phyloP scores from a whole-genome alignment of 2,888 invertebrate species.

The Coelopa pilipes region DNA sequence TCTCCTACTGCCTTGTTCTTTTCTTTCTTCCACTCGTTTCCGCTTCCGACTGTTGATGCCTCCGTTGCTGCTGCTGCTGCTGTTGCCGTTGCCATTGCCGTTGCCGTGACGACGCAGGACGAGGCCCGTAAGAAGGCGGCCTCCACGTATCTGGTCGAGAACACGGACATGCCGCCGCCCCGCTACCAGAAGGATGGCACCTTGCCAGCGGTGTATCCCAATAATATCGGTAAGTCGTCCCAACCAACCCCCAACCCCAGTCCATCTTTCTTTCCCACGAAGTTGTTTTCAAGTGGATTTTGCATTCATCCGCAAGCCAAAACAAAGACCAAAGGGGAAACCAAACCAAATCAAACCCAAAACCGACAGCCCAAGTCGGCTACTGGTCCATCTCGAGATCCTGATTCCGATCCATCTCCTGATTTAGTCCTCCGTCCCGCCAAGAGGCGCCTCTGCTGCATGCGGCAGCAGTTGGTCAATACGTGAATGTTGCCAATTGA shows the following conservation, averaged over 20 bases:
- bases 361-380: no score
- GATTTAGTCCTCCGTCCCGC: no score
- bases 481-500: conserved; percentile 8
- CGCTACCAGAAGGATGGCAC: conserved; percentile 72
- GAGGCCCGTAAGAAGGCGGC: conserved; percentile 69
- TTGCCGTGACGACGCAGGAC: conserved; percentile 54
- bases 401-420: no score
- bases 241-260: neutral
- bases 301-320: conserved; percentile 2
- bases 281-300: neutral
- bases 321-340: no score
- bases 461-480: conserved; percentile 13
- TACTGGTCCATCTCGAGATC: no score
- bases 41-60: neutral
- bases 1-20: no score
- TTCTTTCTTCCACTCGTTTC: neutral
- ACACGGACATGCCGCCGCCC: conserved; percentile 70
- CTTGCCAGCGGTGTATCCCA: conserved; percentile 74
- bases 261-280: neutral
- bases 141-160: conserved; percentile 72
- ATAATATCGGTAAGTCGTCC: conserved; percentile 69
- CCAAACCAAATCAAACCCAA: no score
- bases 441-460: neutral
- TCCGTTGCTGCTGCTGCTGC: conserved; percentile 5
- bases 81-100: no score